These are phyloP conservation scores for Scaptomyza graminum DNA, from an alignment of 1,140 invertebrate species.

Conservation along the genomic window DNA sequence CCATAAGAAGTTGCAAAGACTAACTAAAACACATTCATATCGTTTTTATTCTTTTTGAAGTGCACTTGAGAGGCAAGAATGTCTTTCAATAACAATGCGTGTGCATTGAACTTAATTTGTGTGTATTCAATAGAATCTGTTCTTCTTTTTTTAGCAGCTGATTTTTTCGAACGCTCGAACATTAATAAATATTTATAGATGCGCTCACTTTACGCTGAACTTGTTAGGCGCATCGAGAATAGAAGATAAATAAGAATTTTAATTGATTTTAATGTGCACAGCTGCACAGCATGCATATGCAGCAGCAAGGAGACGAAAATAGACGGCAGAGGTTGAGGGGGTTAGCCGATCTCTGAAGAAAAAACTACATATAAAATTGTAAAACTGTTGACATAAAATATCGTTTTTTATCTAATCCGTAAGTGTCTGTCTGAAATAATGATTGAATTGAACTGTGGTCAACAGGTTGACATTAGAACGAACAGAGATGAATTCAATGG, in stretches of 20 bases:
- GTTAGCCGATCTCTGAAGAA: too few relatives aligned
- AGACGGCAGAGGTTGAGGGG: slow-evolving; percentile 6
- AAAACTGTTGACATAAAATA: slow-evolving; percentile 71
- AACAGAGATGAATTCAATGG: slow-evolving; percentile 11
- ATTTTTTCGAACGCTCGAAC: slow-evolving; percentile 51
- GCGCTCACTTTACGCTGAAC: slow-evolving; percentile 56
- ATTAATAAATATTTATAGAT: slow-evolving; percentile 77
- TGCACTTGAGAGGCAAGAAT: slow-evolving; percentile 59
- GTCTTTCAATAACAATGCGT: slow-evolving; percentile 44
- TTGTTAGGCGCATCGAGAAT: slow-evolving; percentile 60
- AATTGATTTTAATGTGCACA: slow-evolving; percentile 79
- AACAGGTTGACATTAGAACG: slow-evolving; percentile 18
- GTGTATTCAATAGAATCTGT: slow-evolving; percentile 3
- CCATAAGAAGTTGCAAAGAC: slow-evolving; percentile 3
- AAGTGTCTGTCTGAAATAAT: slow-evolving; percentile 53
- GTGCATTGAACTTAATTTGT: slow-evolving; percentile 23
- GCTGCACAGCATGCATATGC: slow-evolving; percentile 63
- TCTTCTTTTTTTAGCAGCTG: slow-evolving; percentile 28
- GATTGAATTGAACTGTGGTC: slow-evolving; percentile 41
- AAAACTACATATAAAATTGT: too few relatives aligned
- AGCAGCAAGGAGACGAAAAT: slow-evolving; percentile 21
- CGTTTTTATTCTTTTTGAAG: slow-evolving; percentile 38
- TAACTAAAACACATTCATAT: slow-evolving; percentile 18
- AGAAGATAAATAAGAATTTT: slow-evolving; percentile 78
- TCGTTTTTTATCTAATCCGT: slow-evolving; percentile 52